Base-by-base conservation (phyloP, 30 jellyfish, hydroid and myxozoan species). In the Catostylus mosaicus region DNA sequence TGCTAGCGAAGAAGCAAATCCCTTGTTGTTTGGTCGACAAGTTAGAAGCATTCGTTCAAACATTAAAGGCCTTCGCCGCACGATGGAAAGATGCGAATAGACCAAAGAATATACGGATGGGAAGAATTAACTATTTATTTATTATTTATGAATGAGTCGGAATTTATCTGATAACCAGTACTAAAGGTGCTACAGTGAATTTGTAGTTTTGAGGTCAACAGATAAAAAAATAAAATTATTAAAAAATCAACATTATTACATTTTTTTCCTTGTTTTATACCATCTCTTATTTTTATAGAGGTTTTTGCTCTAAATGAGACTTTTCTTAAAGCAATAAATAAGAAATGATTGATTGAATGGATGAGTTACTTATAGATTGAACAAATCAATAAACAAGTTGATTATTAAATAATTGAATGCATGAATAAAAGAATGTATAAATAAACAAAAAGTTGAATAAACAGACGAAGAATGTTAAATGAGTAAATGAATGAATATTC, bases 1-100 rank as follows among this genome's bases (percentile, higher is more conserved):
- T 6, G 24, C 59, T 2, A 32, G 48, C 37, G 90, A 80, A 5
- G 84, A 80, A 26, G 10, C 67, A 0, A 80, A 34, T 30, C 84
- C 75, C 5, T 34, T 80, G 84, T 23, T 3, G 32, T 72, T 80
- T 50, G 73, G 73, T 18, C 27, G 66, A 2, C 46, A 67, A 67
- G 90, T 80, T 34, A 46, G 79, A 32, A 80, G 90, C 54, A 51
- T 80, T 22, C 84, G 82, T 29, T 64, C 90, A 18, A 80, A 80
- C 46, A 80, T 80, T 4, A 79, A 54, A 43, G 90, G 90, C 45
- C 37, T 80, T 12, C 48, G 75, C 9, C 68, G 90, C 12, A 63
- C 90, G 5, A 65, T 80, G 90, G 68, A 66, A 60, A 66, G 77
- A 50, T 80, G 90, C 84, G 22, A 80, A 7, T 80, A 67, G 59